These are phyloP conservation scores for Drosophila subquinaria DNA, from an alignment of 2,888 invertebrate genomes.

Conservation along the genomic window DNA sequence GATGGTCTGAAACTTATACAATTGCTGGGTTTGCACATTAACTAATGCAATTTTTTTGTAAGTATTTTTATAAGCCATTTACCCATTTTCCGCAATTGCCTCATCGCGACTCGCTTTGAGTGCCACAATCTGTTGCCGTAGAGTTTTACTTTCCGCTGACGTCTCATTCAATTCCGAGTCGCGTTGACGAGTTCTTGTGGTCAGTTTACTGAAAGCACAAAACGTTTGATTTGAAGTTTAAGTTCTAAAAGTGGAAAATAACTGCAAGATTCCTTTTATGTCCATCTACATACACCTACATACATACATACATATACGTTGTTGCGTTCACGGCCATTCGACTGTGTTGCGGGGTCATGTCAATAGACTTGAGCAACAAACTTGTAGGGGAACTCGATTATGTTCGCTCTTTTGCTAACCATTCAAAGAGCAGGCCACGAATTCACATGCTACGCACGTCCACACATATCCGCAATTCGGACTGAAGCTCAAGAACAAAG, in stretches of 20 bases:
- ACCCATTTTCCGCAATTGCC: conserved; percentile 84
- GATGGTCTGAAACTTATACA: conserved; percentile 15
- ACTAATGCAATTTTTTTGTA: conserved; percentile 38
- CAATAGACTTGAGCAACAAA: conserved; percentile 37
- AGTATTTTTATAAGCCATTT: conserved; percentile 36
- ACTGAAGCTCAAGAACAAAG: conserved; percentile 72
- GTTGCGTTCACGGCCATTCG: conserved; percentile 23
- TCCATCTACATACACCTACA: background rate
- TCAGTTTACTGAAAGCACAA: conserved; percentile 71
- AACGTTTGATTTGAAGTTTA: background rate
- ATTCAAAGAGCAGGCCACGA: conserved; percentile 20
- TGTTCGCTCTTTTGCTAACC: conserved; percentile 9
- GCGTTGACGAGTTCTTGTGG: conserved; percentile 76
- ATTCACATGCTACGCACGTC: conserved; percentile 67
- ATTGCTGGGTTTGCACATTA: conserved; percentile 21
- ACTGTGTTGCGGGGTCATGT: conserved; percentile 23
- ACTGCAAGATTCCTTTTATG: conserved; percentile 5
- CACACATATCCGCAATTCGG: conserved; percentile 68
- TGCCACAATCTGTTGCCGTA: conserved; percentile 83
- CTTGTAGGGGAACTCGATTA: conserved; percentile 25
- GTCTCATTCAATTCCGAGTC: conserved; percentile 83
- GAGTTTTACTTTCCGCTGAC: conserved; percentile 83
- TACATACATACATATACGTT: background rate
- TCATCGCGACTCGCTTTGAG: conserved; percentile 84
- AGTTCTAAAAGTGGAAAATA: conserved; percentile 1